These are phyloP conservation scores for Acromyrmex echinatior DNA, from an alignment of 1,140 invertebrate genomes.

Conservation along the genomic window DNA sequence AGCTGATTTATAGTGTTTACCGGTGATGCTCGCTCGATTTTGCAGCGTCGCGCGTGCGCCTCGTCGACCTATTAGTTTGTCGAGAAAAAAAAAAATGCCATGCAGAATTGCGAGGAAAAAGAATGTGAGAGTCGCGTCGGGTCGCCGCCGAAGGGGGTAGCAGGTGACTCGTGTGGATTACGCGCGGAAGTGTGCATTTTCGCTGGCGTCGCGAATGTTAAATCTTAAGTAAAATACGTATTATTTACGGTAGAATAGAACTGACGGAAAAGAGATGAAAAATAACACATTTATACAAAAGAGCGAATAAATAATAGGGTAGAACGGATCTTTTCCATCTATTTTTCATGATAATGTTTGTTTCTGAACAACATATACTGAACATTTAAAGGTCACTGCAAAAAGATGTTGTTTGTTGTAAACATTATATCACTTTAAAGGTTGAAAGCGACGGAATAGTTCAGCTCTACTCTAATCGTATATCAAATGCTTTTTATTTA, in stretches of 20 bases:
- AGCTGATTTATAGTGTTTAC: constrained; percentile 78
- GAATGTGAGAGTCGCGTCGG: not conserved
- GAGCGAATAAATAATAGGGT: not conserved
- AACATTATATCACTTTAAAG: too few relatives aligned
- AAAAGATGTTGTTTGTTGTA: too few relatives aligned
- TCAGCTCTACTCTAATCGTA: not conserved
- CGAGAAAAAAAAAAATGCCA: not conserved
- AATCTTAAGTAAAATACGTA: constrained; percentile 6
- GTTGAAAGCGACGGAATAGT: too few relatives aligned
- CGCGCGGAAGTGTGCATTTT: constrained; percentile 59
- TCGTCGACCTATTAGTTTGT: not conserved
- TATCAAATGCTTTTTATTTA: not conserved
- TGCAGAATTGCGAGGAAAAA: not conserved
- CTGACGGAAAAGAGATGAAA: not conserved
- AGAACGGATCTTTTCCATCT: too few relatives aligned
- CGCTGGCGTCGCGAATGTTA: not conserved
- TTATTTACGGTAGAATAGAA: not conserved
- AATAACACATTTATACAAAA: not conserved
- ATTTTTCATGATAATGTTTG: too few relatives aligned
- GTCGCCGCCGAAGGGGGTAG: constrained; percentile 24
- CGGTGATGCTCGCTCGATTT: constrained; percentile 69
- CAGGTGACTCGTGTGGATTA: constrained; percentile 67
- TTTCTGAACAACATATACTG: too few relatives aligned
- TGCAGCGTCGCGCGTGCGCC: constrained; percentile 26
- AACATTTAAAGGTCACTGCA: too few relatives aligned